phyloP scores from a whole-genome alignment of 2,113 vertebrate species.

The Machaerirhynchus nigripectus region DNA sequence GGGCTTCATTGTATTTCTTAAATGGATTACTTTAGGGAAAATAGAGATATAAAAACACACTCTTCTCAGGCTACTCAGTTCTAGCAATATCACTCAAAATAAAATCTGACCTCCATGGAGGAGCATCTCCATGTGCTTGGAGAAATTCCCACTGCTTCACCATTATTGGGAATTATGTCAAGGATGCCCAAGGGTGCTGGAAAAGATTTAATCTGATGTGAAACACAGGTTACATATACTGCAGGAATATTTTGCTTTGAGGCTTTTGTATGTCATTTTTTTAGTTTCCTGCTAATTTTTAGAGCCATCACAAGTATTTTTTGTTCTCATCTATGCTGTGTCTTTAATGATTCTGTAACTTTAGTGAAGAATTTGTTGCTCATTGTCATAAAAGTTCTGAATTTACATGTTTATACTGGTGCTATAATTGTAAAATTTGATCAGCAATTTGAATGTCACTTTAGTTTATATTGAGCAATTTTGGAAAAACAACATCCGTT shows the following conservation, averaged over 20 bases:
- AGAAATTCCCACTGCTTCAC: background rate
- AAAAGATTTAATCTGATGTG: background rate
- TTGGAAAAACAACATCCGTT: slow-evolving; percentile 20
- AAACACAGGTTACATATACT: background rate
- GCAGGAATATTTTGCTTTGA: background rate
- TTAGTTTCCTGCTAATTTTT: background rate
- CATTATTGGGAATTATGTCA: background rate
- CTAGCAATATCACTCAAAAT: background rate
- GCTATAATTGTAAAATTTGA: slow-evolving; percentile 42
- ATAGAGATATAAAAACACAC: background rate
- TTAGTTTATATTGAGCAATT: slow-evolving; percentile 38
- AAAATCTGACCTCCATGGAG: background rate
- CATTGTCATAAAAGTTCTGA: background rate
- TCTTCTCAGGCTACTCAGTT: background rate
- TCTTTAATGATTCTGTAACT: background rate
- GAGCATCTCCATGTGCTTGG: background rate
- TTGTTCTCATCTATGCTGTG: background rate
- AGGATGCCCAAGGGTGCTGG: background rate
- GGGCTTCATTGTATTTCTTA: background rate
- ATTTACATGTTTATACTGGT: slow-evolving; percentile 44
- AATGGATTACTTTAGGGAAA: background rate
- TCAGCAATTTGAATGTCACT: slow-evolving; percentile 52
- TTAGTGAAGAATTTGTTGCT: background rate
- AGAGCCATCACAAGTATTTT: background rate
- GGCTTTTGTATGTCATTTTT: background rate